These are phyloP conservation scores for Clostera curtula DNA, from an alignment of 2,888 invertebrate genomes.

Conservation along the genomic window DNA sequence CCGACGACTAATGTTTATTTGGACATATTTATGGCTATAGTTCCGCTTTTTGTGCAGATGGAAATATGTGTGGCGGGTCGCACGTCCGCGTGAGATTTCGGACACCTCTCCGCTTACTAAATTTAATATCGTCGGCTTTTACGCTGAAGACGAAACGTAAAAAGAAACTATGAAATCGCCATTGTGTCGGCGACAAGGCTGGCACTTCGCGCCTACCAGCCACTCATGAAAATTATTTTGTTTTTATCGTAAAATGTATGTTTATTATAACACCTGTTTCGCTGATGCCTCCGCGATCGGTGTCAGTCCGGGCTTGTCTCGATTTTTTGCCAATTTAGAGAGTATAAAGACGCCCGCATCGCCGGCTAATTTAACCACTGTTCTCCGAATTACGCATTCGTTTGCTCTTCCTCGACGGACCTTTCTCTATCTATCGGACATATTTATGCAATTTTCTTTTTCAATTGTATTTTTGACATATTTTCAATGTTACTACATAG, in stretches of 20 bases:
- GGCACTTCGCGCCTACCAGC: constrained; percentile 72
- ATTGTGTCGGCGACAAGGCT: constrained; percentile 72
- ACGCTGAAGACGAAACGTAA: constrained; percentile 58
- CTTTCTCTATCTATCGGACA: constrained; percentile 14
- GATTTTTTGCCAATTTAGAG: constrained; percentile 73
- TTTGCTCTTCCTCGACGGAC: constrained; percentile 32
- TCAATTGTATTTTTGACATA: no score
- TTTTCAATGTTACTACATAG: no score
- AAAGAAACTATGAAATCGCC: constrained; percentile 68
- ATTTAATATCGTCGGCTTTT: constrained; percentile 73
- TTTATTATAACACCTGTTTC: constrained; percentile 76
- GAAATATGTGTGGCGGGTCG: constrained; percentile 77
- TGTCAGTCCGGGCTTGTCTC: constrained; percentile 67
- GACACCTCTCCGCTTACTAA: constrained; percentile 75
- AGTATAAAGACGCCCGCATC: constrained; percentile 73
- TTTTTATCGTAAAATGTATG: constrained; percentile 74
- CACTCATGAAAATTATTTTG: constrained; percentile 74
- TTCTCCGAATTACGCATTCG: constrained; percentile 66
- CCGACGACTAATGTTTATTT: constrained; percentile 71
- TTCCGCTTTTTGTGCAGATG: constrained; percentile 73
- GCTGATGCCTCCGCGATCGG: constrained; percentile 71
- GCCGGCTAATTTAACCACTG: constrained; percentile 70
- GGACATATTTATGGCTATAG: constrained; percentile 76
- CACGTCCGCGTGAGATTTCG: constrained; percentile 75
- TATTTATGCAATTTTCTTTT: constrained; percentile 10